Evolutionary conservation across 2,888 invertebrate genomes (phyloP).

Genomic region (Mythimna vitellina): DNA sequence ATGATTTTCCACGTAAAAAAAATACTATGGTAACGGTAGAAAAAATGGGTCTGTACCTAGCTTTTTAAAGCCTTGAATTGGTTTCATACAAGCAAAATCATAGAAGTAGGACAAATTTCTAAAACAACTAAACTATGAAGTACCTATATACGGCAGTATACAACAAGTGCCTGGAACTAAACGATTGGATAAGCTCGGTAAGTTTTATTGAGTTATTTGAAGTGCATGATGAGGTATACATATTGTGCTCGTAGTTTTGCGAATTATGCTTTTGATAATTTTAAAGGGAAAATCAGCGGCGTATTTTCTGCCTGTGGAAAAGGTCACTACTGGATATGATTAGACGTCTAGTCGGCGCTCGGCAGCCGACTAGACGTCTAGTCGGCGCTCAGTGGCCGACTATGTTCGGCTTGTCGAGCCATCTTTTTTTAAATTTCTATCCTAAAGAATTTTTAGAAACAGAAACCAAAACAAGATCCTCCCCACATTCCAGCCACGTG

Average conservation of each 20-base stretch:
- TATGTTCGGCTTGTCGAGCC: no score
- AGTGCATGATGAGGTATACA: slow-evolving; percentile 7
- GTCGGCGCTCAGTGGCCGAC: no score
- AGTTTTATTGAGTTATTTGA: slow-evolving; percentile 17
- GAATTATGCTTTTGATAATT: not conserved
- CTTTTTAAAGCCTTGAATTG: no score
- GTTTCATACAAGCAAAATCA: no score
- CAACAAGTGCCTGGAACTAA: slow-evolving; percentile 36
- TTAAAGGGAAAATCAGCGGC: not conserved
- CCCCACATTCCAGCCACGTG: slow-evolving; percentile 11
- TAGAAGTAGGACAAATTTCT: not conserved
- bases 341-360: no score
- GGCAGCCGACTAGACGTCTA: no score
- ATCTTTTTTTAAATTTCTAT: not conserved
- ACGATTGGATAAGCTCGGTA: slow-evolving; percentile 19
- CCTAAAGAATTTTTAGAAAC: slow-evolving; percentile 13
- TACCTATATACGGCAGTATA: not conserved
- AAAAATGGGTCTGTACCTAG: no score
- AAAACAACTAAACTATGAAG: slow-evolving; percentile 14
- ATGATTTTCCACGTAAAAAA: no score
- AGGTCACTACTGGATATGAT: not conserved
- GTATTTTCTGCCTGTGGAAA: no score
- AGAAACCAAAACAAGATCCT: slow-evolving; percentile 3
- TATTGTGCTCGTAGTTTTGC: not conserved
- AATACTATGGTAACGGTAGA: not conserved